phyloP scores from a whole-genome alignment of 2,113 vertebrate genomes.

The Pachycephala philippinensis region DNA sequence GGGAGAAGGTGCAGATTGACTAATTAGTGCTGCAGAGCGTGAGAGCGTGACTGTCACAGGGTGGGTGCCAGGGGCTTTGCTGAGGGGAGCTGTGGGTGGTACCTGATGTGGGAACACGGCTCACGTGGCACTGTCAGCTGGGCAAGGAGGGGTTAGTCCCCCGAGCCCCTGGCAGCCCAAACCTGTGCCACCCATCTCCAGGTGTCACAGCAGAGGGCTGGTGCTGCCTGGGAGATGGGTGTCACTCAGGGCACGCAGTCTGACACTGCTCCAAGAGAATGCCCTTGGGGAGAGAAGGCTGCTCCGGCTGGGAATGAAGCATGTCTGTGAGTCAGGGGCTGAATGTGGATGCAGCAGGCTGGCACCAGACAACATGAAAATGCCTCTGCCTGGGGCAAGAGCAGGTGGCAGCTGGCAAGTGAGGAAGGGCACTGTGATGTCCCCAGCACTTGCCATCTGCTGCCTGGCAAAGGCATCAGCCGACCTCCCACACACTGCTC shows the following conservation, averaged over 20 bases:
- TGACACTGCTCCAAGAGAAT: background rate
- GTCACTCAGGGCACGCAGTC: background rate
- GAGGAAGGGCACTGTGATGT: background rate
- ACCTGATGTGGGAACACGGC: accelerated
- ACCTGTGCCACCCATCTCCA: background rate
- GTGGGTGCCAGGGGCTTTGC: background rate
- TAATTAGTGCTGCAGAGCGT: background rate
- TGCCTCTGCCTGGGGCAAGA: background rate
- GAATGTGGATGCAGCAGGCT: background rate
- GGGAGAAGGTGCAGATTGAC: background rate
- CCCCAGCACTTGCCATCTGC: background rate
- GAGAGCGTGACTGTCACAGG: background rate
- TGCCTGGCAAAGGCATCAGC: background rate
- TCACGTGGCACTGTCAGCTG: background rate
- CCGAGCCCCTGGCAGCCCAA: background rate
- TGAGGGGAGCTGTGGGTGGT: background rate
- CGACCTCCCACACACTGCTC: background rate
- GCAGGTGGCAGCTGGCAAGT: slow-evolving; percentile 42
- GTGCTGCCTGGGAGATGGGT: background rate
- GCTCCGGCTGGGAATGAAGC: accelerated
- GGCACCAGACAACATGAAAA: background rate
- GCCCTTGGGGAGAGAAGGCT: background rate
- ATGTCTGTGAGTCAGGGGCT: background rate
- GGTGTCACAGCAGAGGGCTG: background rate
- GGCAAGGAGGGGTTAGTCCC: background rate